Base-by-base conservation (phyloP, 2,888 invertebrate species). In the Taphrorychus bicolor region DNA sequence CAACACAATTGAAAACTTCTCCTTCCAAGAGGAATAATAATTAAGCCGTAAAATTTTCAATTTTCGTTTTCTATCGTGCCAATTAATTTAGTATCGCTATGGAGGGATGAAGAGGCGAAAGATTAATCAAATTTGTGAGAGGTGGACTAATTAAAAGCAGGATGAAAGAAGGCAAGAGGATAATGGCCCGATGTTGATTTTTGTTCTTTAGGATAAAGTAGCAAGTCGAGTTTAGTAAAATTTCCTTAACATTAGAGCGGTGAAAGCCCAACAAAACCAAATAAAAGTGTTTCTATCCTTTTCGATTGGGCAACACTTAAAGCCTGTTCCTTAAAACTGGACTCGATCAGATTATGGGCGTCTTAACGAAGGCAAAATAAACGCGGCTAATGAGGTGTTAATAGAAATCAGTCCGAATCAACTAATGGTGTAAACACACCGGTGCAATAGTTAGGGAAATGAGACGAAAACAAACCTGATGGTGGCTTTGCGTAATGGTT, bases 11-110 rank as follows among this genome's bases (percentile, higher is more conserved):
- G 54, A 16, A 42, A 45, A 56, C 23, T 62, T 62, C 48, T 49
- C 5, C 17, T 48, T 32, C 32, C 9, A 21, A 52, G 53, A 52
- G n/a, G n/a, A n/a, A n/a, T n/a, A n/a, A 59, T 65, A 65, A 65
- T 65, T 65, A 65, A 59, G 65, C 65, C 45, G 58, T 65, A 65
- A 58, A 62, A 65, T 65, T 59, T 32, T 24, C 59, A 65, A 65
- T 65, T 65, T 65, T 59, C 65, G 58, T 59, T 65, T 59, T 65
- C 59, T 65, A 65, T 65, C 52, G 53, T 40, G 56, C 49, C 48
- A 62, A 62, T 62, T 62, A 40, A 56, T 56, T 62, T 40, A 40
- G 49, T 62, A 62, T 62, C 56, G 32, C 32, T n/a, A n/a, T n/a
- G n/a, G n/a, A n/a, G 56, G 48, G n/a, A 56, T 23, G 40, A 41